These are phyloP conservation scores for Orthosia incerta DNA, from an alignment of 2,888 invertebrate genomes.

Conservation along the genomic window DNA sequence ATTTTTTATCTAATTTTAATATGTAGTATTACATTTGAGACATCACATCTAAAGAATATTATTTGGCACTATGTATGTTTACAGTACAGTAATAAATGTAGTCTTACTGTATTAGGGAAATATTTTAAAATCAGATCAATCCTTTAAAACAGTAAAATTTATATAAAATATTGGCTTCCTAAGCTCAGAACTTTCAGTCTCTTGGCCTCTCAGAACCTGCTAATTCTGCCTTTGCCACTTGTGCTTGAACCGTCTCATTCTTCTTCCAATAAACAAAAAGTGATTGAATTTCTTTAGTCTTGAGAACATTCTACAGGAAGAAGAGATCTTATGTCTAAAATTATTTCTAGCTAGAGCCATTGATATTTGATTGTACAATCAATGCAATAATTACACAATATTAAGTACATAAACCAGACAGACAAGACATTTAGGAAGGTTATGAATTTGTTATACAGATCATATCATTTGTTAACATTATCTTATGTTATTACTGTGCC, in stretches of 20 bases:
- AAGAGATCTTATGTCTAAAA: conserved; percentile 28
- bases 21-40: conserved; percentile 1
- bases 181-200: conserved; percentile 51
- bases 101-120: conserved; percentile 17
- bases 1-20: neutral
- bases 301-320: conserved; percentile 7
- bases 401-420: conserved; percentile 5
- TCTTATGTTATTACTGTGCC: conserved; percentile 6
- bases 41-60: conserved; percentile 5
- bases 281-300: neutral
- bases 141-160: conserved; percentile 3
- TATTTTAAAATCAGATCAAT: conserved; percentile 30
- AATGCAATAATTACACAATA: conserved; percentile 17
- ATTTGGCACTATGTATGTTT: conserved; percentile 40
- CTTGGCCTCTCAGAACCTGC: conserved; percentile 43
- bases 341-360: conserved; percentile 27
- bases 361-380: conserved; percentile 20
- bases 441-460: conserved; percentile 6
- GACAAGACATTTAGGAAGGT: neutral
- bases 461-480: neutral
- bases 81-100: neutral
- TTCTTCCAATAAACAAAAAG: conserved; percentile 10
- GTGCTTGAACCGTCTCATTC: conserved; percentile 16
- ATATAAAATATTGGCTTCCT: conserved; percentile 29
- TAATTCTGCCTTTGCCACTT: conserved; percentile 13